Evolutionary conservation across 2,888 invertebrate genomes (phyloP).

Genomic region (Philhelius pedissequus): DNA sequence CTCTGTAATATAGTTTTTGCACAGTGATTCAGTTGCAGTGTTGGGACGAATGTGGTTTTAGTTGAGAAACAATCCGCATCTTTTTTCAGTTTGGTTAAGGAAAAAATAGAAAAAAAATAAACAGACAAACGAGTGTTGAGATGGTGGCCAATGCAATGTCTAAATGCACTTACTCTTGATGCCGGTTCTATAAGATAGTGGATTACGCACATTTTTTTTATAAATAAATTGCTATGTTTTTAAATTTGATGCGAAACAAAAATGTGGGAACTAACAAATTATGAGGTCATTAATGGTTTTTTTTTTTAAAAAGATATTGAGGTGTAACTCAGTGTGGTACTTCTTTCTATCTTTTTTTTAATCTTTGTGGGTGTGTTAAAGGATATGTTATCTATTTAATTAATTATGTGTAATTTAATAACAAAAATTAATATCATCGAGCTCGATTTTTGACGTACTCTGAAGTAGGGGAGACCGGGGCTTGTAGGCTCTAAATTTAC

Average conservation of each 20-base stretch:
- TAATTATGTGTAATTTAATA: too few species aligned
- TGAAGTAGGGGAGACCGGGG: too few species aligned
- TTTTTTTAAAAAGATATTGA: not conserved
- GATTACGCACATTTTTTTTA: not conserved
- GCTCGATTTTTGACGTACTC: too few species aligned
- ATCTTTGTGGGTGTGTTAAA: not conserved
- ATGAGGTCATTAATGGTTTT: slow-evolving; percentile 18
- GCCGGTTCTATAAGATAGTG: not conserved
- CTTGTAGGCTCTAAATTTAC: too few species aligned
- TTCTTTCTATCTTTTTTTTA: not conserved
- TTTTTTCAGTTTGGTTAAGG: not conserved
- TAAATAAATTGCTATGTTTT: not conserved
- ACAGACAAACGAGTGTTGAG: not conserved
- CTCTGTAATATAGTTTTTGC: not conserved
- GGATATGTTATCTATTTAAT: too few species aligned
- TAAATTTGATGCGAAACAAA: not conserved
- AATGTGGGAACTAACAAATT: slow-evolving; percentile 15
- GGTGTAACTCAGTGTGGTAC: not conserved
- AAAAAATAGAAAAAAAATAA: not conserved
- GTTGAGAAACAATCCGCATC: slow-evolving; percentile 16
- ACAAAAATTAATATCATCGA: too few species aligned
- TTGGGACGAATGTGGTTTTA: not conserved
- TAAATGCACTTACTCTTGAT: not conserved
- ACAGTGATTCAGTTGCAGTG: not conserved
- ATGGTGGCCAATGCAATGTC: slow-evolving; percentile 11